A percentile compares a stretch with the other conserved stretches of the same genome.
phyloP scores from a whole-genome alignment of 2,113 vertebrate genomes.

The Aix galericulata region DNA sequence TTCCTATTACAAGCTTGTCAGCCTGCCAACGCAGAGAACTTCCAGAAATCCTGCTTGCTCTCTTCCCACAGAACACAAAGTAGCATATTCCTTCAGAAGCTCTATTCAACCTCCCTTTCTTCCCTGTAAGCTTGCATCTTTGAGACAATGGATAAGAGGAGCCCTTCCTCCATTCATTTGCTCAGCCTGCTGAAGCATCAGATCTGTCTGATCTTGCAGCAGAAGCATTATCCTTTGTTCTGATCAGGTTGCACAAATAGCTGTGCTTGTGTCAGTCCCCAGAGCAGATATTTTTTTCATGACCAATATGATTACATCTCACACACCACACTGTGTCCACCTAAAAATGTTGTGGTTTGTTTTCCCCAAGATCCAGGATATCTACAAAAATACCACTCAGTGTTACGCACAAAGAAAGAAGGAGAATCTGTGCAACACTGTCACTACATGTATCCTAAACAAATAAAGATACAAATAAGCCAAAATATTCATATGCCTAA shows the following conservation, averaged over 20 bases:
- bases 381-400: neutral
- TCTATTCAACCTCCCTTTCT: conserved; percentile 38
- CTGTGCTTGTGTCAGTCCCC: conserved; percentile 18
- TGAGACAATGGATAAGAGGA: conserved; percentile 58
- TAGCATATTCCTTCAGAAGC: conserved; percentile 49
- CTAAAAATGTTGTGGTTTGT: neutral
- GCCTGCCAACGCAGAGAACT: conserved; percentile 21
- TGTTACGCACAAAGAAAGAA: neutral
- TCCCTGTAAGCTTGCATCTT: conserved; percentile 16
- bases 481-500: neutral
- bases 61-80: conserved; percentile 41
- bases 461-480: neutral
- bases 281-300: neutral
- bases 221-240: conserved; percentile 58
- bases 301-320: neutral
- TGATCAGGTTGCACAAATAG: conserved; percentile 62
- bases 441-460: neutral
- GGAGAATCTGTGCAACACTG: neutral
- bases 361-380: neutral
- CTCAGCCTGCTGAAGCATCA: conserved; percentile 61
- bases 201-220: conserved; percentile 50
- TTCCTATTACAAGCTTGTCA: conserved; percentile 32
- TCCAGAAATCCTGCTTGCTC: conserved; percentile 52
- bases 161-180: conserved; percentile 46
- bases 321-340: neutral